phyloP scores from a whole-genome alignment of 2,113 vertebrate species.

The Tragelaphus strepsiceros region DNA sequence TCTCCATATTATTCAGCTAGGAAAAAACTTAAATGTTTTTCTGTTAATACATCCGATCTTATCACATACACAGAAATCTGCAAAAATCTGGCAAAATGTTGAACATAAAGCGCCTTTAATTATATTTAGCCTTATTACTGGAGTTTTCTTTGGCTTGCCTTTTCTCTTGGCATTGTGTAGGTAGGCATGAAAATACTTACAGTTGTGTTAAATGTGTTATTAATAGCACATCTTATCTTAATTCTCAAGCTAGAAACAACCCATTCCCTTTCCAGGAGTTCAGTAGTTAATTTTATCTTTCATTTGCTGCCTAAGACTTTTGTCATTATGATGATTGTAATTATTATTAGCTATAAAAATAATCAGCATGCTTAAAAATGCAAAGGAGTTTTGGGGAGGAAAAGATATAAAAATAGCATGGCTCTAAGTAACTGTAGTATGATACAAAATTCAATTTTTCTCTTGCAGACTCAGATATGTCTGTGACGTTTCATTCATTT shows the following conservation, averaged over 20 bases:
- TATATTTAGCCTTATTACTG: not conserved
- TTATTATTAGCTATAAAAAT: conserved; percentile 61
- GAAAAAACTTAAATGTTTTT: not conserved
- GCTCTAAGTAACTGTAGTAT: not conserved
- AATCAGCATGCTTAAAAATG: conserved; percentile 52
- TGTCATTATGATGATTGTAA: conserved; percentile 53
- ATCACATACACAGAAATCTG: not conserved
- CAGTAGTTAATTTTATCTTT: conserved; percentile 63
- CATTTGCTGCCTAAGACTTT: conserved; percentile 46
- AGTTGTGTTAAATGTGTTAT: conserved; percentile 38
- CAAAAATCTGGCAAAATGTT: conserved; percentile 1
- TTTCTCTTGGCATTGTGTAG: not conserved
- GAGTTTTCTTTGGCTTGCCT: not conserved
- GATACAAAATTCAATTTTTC: not conserved
- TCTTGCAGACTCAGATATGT: not conserved
- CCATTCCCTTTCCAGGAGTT: not conserved
- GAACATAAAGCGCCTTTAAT: not conserved
- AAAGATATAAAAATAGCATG: conserved; percentile 45
- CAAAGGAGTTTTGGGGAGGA: conserved; percentile 34
- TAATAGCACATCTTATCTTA: conserved; percentile 25
- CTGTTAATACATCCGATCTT: not conserved
- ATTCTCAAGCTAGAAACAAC: conserved; percentile 17
- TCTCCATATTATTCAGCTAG: not conserved
- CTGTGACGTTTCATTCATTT: conserved; percentile 14
- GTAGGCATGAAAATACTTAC: not conserved